Percentiles rank a stretch among this genome's conserved stretches.
phyloP scores from a whole-genome alignment of 2,113 vertebrate species.

The Phaethon lepturus region DNA sequence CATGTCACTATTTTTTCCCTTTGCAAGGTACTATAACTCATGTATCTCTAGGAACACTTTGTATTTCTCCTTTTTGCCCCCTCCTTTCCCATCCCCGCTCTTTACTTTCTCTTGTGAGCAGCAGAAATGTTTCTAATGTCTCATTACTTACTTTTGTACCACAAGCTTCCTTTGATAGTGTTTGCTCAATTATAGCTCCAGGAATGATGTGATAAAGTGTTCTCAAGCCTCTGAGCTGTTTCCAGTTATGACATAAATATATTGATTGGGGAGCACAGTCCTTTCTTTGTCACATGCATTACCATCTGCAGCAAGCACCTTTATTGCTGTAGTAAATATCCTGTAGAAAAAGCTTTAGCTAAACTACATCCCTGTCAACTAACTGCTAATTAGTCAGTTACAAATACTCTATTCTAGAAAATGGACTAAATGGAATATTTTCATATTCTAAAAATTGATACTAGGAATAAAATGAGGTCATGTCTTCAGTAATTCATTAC shows the following conservation, averaged over 20 bases:
- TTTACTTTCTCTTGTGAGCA: background rate
- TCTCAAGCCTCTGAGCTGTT: background rate
- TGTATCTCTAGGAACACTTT: background rate
- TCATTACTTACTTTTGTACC: background rate
- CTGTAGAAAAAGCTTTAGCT: background rate
- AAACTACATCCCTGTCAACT: background rate
- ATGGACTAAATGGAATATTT: background rate
- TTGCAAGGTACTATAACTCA: background rate
- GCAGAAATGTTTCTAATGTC: background rate
- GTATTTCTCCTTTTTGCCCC: background rate
- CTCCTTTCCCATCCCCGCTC: accelerated
- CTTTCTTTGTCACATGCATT: background rate
- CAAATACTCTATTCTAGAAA: background rate
- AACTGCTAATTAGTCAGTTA: background rate
- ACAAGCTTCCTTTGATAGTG: background rate
- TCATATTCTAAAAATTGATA: background rate
- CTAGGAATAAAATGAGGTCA: conserved; percentile 17
- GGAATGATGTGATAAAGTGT: background rate
- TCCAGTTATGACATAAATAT: background rate
- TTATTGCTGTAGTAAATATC: background rate
- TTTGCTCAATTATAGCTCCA: background rate
- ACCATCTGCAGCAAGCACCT: background rate
- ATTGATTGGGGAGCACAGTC: background rate
- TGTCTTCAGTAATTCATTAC: background rate
- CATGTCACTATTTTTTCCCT: background rate